These are phyloP conservation scores for Muntiacus reevesi DNA, from an alignment of 2,113 vertebrate species.

Conservation along the genomic window DNA sequence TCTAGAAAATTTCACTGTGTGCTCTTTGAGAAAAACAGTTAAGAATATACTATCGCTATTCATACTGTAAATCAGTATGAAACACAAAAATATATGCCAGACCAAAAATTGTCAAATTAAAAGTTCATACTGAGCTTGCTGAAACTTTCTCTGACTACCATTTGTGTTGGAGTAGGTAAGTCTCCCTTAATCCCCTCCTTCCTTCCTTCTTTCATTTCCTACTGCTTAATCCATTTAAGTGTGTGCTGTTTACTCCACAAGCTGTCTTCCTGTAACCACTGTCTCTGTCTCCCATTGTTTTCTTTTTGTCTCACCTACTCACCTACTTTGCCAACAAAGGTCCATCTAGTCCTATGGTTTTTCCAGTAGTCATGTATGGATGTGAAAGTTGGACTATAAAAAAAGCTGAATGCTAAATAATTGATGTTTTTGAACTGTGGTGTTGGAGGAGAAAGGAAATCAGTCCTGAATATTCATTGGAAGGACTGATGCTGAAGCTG, in stretches of 20 bases:
- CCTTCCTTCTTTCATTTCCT: neutral
- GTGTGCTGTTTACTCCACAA: neutral
- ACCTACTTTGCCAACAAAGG: neutral
- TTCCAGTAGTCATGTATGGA: neutral
- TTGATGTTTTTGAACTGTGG: neutral
- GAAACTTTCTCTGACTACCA: neutral
- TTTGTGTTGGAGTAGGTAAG: neutral
- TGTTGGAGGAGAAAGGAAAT: neutral
- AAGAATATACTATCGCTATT: neutral
- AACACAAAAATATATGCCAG: neutral
- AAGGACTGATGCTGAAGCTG: neutral
- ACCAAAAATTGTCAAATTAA: neutral
- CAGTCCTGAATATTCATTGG: neutral
- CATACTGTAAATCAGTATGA: neutral
- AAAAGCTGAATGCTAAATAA: neutral
- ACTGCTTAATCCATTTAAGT: too few relatives aligned
- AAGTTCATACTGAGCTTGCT: neutral
- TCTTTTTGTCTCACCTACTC: neutral
- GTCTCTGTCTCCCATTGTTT: neutral
- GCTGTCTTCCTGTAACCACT: neutral
- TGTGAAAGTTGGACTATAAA: neutral
- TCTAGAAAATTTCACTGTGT: neutral
- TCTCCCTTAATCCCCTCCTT: neutral
- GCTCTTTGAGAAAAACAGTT: neutral
- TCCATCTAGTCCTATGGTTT: neutral